Conservation (phyloP, 2,888 invertebrate species). For the Rhogogaster chlorosoma region DNA sequence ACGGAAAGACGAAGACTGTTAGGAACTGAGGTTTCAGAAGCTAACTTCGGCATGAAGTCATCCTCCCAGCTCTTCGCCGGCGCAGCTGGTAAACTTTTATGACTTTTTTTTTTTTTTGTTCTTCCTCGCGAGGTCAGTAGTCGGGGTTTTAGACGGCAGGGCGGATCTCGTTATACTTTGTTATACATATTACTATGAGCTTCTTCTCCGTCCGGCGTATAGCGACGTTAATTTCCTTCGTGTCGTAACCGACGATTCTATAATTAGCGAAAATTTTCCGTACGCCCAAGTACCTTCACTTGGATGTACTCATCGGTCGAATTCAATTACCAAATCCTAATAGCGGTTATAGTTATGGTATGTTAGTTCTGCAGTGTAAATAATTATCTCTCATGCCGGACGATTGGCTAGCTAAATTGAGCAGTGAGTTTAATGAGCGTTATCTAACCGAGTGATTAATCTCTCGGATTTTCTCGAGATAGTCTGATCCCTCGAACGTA, state of each 20-base stretch:
- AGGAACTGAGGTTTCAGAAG: background rate
- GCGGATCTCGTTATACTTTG: background rate
- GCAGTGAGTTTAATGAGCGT: background rate
- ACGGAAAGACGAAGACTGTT: conserved; percentile 9
- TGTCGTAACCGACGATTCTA: background rate
- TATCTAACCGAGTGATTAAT: background rate
- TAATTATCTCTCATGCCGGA: background rate
- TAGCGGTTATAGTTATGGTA: background rate
- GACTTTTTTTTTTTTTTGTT: background rate
- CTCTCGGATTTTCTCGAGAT: background rate
- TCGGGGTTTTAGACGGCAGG: conserved; percentile 24
- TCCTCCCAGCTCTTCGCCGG: conserved; percentile 6
- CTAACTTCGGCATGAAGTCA: conserved; percentile 31
- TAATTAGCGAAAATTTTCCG: background rate
- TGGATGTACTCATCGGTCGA: background rate
- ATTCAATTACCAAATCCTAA: background rate
- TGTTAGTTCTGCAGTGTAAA: background rate
- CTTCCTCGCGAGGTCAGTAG: conserved; percentile 6
- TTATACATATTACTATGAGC: background rate
- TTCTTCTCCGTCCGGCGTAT: background rate
- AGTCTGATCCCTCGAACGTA: background rate
- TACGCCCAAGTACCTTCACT: background rate
- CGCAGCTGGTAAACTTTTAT: conserved; percentile 28
- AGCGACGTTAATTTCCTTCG: background rate
- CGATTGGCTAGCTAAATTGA: background rate